These are phyloP conservation scores for Leptinotarsa defecta DNA, from an alignment of 1,140 invertebrate genomes.

Conservation along the genomic window DNA sequence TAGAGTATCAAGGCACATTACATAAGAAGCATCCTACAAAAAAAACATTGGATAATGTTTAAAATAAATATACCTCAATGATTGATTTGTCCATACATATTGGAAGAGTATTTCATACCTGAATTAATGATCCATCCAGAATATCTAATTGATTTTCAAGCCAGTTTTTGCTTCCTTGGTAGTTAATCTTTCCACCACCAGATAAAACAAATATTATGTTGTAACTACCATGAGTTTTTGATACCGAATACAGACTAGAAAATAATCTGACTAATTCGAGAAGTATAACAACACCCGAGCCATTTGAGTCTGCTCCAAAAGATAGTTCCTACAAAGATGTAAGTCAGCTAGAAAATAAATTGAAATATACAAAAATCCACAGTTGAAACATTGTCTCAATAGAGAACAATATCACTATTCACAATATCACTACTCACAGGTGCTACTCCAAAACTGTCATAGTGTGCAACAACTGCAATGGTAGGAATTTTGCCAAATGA, in stretches of 20 bases:
- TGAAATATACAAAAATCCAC: no score
- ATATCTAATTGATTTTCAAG: constrained; percentile 90
- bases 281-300: constrained; percentile 86
- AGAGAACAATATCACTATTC: neutral
- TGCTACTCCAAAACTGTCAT: constrained; percentile 86
- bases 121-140: constrained; percentile 70
- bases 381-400: no score
- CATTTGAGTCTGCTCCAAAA: constrained; percentile 90
- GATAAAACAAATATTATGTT: constrained; percentile 91
- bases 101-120: constrained; percentile 61
- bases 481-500: constrained; percentile 80
- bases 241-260: constrained; percentile 85
- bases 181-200: constrained; percentile 91
- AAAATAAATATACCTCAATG: no score
- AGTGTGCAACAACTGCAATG: constrained; percentile 89
- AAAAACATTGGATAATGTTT: constrained; percentile 13
- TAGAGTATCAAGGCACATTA: constrained; percentile 90
- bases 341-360: no score
- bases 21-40: constrained; percentile 82
- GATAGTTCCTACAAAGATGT: constrained; percentile 71
- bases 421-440: constrained; percentile 70
- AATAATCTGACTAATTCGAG: constrained; percentile 89
- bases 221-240: constrained; percentile 79
- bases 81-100: no score
- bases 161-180: constrained; percentile 95